Percentiles rank a stretch among this genome's conserved stretches.
Evolutionary conservation across 2,888 invertebrate genomes (phyloP).

Genomic region (Abrostola triplasia): DNA sequence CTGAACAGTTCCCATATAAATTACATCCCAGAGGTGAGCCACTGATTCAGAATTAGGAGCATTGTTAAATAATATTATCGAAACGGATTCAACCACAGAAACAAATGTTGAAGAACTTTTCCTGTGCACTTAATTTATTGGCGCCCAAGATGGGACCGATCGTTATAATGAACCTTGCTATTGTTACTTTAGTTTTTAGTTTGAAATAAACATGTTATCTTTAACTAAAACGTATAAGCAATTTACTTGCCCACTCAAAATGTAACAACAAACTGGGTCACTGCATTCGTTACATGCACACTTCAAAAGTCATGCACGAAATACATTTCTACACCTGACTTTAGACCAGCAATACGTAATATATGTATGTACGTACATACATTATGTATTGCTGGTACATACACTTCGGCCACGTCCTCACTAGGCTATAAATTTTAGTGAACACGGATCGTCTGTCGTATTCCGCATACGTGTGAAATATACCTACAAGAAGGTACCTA

Average conservation of each 20-base stretch:
- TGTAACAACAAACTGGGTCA: background rate
- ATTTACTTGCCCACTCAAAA: background rate
- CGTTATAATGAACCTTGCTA: too few species aligned
- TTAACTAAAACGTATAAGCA: background rate
- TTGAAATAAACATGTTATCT: too few species aligned
- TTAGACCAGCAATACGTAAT: background rate
- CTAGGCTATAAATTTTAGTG: slow-evolving; percentile 1
- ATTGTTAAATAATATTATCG: too few species aligned
- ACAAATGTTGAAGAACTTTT: too few species aligned
- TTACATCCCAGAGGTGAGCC: too few species aligned
- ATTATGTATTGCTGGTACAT: background rate
- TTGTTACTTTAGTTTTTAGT: too few species aligned
- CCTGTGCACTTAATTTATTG: too few species aligned
- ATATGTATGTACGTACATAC: slow-evolving; percentile 1
- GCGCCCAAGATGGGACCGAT: too few species aligned
- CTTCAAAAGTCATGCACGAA: slow-evolving; percentile 2
- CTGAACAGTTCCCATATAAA: too few species aligned
- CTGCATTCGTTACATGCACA: slow-evolving; percentile 1
- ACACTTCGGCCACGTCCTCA: background rate
- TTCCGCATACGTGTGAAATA: background rate
- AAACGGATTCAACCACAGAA: too few species aligned
- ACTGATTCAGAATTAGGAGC: too few species aligned
- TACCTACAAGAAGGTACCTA: background rate
- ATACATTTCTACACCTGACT: background rate
- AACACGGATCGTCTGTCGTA: background rate